phyloP scores from a whole-genome alignment of 2,113 vertebrate species.

The Passerina amoena region DNA sequence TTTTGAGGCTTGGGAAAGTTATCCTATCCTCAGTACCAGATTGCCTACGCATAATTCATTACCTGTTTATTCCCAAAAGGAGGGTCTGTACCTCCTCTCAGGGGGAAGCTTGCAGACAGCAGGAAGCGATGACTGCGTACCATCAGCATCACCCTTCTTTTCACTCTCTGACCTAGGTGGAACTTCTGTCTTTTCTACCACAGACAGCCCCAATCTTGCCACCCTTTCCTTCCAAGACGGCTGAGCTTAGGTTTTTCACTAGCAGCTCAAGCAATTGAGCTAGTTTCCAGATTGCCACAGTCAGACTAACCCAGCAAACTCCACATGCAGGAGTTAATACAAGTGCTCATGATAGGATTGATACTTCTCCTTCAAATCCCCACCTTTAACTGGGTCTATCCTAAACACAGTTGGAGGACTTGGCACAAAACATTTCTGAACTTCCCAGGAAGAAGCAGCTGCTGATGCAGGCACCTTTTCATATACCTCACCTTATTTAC shows the following conservation, averaged over 20 bases:
- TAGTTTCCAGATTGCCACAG: not conserved
- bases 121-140: accelerated
- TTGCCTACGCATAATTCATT: not conserved
- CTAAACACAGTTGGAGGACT: not conserved
- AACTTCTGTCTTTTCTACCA: not conserved
- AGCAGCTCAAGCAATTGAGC: not conserved
- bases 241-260: not conserved
- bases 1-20: not conserved
- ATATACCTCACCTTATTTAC: not conserved
- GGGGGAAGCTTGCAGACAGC: not conserved
- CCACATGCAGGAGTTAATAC: accelerated
- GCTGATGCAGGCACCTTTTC: not conserved
- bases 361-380: not conserved
- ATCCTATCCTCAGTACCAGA: not conserved
- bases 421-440: not conserved
- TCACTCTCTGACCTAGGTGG: not conserved
- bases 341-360: not conserved
- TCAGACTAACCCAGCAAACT: not conserved
- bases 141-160: not conserved
- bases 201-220: not conserved
- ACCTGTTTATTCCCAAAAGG: not conserved
- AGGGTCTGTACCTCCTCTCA: not conserved
- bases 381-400: not conserved
- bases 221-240: not conserved
- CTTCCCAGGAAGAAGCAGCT: not conserved